Evolutionary conservation across 2,888 invertebrate genomes (phyloP).

Genomic region (Pegoplata infirma): DNA sequence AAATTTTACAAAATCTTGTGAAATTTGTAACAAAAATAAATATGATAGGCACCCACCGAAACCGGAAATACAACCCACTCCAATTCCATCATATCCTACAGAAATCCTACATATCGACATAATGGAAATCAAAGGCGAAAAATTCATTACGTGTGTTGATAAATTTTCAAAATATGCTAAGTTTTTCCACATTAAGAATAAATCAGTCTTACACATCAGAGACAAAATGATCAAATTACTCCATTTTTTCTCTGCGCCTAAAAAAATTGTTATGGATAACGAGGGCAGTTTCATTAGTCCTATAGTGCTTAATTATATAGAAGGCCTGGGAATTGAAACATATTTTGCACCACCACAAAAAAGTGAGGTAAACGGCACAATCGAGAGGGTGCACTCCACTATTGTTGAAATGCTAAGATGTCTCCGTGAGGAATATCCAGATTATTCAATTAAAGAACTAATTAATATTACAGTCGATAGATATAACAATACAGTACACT

Average conservation of each 20-base stretch:
- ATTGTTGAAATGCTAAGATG: conserved; percentile 5
- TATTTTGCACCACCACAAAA: conserved; percentile 1
- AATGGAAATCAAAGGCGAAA: conserved; percentile 19
- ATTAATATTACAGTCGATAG: background rate
- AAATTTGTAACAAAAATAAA: conserved; percentile 21
- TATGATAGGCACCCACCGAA: conserved; percentile 33
- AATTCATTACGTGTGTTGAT: conserved; percentile 6
- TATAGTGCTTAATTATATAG: conserved; percentile 8
- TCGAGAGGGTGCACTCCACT: background rate
- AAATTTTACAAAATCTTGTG: conserved; percentile 14
- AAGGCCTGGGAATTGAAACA: conserved; percentile 11
- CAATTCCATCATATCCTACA: conserved; percentile 27
- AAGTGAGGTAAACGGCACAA: background rate
- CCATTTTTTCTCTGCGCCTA: background rate
- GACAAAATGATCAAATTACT: conserved; percentile 19
- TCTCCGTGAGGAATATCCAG: background rate
- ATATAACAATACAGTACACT: background rate
- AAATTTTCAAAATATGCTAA: no score
- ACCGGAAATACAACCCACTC: conserved; percentile 24
- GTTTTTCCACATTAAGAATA: no score
- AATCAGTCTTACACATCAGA: conserved; percentile 1
- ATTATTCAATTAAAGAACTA: conserved; percentile 3
- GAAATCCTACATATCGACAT: conserved; percentile 33
- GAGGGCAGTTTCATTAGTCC: conserved; percentile 14
- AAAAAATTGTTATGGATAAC: background rate